Base-by-base conservation (phyloP, 2,888 invertebrate genomes). In the Miltochrista miniata region DNA sequence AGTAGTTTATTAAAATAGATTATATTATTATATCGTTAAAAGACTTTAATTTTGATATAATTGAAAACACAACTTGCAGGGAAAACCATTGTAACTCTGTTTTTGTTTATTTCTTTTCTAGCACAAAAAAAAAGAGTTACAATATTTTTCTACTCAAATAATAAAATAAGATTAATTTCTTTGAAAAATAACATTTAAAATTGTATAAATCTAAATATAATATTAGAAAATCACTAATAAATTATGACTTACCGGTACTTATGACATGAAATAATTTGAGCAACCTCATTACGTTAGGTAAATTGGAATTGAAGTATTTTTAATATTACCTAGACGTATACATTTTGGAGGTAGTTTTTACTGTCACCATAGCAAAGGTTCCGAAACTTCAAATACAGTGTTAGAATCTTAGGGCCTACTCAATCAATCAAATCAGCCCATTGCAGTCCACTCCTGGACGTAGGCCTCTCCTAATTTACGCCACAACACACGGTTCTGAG, bases 1-100 rank as follows among this genome's bases (percentile, higher is more conserved):
- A 35, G 43, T 49, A 49, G 43, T 50, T 8, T 24, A 30, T 48
- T 59, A 54, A 62, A 37, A 7, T 63, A 61, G 43, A 40, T 15
- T 29, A 42, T 45, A 63, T 51, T 62, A 51, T 60, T 61, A 52
- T 66, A 40, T n/a, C 64, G 67, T 61, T 51, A 18, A 62, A 67
- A 66, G 51, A 60, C 53, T 64, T 59, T 59, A 45, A 54, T 67
- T 67, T 62, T 67, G 56, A 67, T 67, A 64, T 56, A 55, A 42
- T 40, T 38, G 45, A 46, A 14, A 15, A 13, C 14, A 9, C 9
- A 9, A 36, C 36, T 8, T 36, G 15, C 11, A 10, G 13, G 10
- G 36, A 36, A 36, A 15, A 36, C 5, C 8, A 36, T 36, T 36
- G 36, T 11, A 36, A 36, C 36, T 36, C 36, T 10, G 11, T 5